These are phyloP conservation scores for Pyrocoelia pectoralis DNA, from an alignment of 2,888 invertebrate species.

Conservation along the genomic window DNA sequence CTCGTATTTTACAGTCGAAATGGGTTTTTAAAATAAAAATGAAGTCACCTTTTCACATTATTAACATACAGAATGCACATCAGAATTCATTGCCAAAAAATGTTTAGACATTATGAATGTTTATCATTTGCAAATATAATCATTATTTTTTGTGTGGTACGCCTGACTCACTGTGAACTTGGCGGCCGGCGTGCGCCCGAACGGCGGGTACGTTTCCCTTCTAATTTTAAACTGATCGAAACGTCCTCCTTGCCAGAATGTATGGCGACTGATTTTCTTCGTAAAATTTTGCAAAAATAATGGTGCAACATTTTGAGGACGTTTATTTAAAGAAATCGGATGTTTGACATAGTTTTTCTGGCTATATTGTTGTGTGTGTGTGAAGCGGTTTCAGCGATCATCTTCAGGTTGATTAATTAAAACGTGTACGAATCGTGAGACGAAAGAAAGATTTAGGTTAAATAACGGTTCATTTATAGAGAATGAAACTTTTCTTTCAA, in stretches of 20 bases:
- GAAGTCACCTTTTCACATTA: background rate
- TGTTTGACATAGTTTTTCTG: background rate
- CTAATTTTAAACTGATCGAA: conserved; percentile 4
- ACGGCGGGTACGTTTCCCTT: too few species aligned
- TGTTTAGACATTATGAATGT: too few species aligned
- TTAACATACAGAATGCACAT: background rate
- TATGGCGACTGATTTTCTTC: background rate
- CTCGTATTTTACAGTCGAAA: too few species aligned
- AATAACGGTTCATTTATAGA: conserved; percentile 5
- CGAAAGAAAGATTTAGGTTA: conserved; percentile 7
- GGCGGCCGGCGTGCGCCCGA: too few species aligned
- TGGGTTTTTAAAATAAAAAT: background rate
- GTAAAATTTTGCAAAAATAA: too few species aligned
- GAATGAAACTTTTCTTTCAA: background rate
- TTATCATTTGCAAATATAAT: background rate
- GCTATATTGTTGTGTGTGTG: too few species aligned
- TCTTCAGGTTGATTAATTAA: too few species aligned
- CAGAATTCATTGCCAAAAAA: background rate
- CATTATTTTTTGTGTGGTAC: too few species aligned
- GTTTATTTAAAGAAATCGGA: background rate
- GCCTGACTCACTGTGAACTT: background rate
- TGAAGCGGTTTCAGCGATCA: too few species aligned
- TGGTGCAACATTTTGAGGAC: background rate
- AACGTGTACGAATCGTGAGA: background rate
- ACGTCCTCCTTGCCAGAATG: conserved; percentile 2